Evolutionary conservation across 2,113 vertebrate species (phyloP).

Genomic region (Eudyptes chrysolophus): DNA sequence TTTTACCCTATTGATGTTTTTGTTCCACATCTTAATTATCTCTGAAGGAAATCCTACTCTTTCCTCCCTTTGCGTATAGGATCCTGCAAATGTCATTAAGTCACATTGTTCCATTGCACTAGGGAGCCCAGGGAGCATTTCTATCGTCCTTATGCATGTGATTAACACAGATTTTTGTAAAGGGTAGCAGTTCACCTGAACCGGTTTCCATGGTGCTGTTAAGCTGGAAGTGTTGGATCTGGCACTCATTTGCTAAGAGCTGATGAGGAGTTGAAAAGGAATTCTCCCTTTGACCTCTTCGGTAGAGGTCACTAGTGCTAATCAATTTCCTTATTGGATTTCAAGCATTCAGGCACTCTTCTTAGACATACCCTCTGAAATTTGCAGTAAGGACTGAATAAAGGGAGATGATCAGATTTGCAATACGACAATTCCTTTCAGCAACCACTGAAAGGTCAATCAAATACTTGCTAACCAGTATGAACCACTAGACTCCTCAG

Average conservation of each 20-base stretch:
- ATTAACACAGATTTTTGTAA: conserved; percentile 25
- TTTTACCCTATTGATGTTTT: not conserved
- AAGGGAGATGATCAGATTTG: not conserved
- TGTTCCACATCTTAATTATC: conserved; percentile 17
- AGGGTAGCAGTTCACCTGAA: conserved; percentile 18
- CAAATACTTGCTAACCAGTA: not conserved
- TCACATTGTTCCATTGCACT: conserved; percentile 4
- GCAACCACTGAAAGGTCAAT: not conserved
- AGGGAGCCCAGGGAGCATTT: not conserved
- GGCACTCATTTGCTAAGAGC: conserved; percentile 24
- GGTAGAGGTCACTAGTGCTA: not conserved
- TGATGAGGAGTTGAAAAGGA: conserved; percentile 30
- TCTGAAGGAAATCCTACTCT: conserved; percentile 28
- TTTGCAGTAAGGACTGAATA: not conserved
- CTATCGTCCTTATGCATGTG: not conserved
- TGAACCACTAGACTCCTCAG: not conserved
- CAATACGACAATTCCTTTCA: not conserved
- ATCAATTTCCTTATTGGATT: conserved; percentile 30
- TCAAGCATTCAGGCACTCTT: not conserved
- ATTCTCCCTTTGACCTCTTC: conserved; percentile 29
- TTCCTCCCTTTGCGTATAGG: not conserved
- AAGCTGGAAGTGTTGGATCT: conserved; percentile 12
- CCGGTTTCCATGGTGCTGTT: conserved; percentile 1
- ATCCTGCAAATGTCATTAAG: conserved; percentile 27
- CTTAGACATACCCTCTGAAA: not conserved